These are phyloP conservation scores for Agrochola macilenta DNA, from an alignment of 2,888 invertebrate genomes.

Conservation along the genomic window DNA sequence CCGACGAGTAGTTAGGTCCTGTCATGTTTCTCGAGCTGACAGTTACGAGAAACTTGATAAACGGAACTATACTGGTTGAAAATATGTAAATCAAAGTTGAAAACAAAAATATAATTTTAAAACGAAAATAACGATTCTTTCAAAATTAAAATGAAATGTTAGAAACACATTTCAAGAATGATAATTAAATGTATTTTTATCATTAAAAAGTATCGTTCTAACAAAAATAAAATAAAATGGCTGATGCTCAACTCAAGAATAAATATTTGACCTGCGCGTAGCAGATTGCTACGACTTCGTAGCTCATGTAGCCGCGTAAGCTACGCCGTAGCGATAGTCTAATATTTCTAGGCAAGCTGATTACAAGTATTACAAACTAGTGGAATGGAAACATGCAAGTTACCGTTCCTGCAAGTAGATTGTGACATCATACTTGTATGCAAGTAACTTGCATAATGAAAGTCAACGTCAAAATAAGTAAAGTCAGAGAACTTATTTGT, in stretches of 20 bases:
- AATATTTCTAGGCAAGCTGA: neutral
- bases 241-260: neutral
- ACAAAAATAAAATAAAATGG: neutral
- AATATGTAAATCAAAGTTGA: neutral
- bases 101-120: too few species aligned
- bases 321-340: constrained; percentile 2
- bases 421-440: too few species aligned
- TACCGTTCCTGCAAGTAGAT: neutral
- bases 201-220: neutral
- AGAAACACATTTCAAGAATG: neutral
- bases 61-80: neutral
- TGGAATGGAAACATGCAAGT: neutral
- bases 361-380: neutral
- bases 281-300: constrained; percentile 20
- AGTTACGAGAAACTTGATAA: neutral
- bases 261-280: constrained; percentile 18
- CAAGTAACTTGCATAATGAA: neutral
- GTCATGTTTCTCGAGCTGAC: neutral
- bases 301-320: constrained; percentile 1
- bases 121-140: neutral
- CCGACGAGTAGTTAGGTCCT: neutral
- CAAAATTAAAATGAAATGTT: too few species aligned
- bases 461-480: neutral
- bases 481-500: neutral
- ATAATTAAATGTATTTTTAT: neutral